Evolutionary conservation across 1,140 invertebrate genomes (phyloP), one percentile per base, ranked within the genome.

Genomic region (Steinernema feltiae): DNA sequence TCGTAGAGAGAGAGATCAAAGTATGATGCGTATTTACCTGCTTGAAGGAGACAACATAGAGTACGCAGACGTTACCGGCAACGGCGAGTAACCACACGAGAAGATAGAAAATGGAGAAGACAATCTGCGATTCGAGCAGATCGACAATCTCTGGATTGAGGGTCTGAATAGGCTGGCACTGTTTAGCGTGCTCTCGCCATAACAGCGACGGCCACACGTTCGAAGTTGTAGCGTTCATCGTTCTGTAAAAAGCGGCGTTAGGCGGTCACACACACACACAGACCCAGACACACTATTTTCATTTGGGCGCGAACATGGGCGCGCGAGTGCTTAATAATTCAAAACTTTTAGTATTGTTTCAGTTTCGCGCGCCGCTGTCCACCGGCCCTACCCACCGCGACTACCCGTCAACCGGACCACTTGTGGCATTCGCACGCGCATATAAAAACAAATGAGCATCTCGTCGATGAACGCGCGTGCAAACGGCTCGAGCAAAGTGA

Each of bases 11-110:
- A 77, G 21, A 30, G n/a, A n/a, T n/a, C n/a, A n/a, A n/a, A n/a
- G n/a, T n/a, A n/a, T n/a, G 7, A 71, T 75, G 15, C 12, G 7
- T 78, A 70, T 70, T 79, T 71, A 86, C 85, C 77, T 85, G 83
- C 74, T 86, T 85, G 27, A 86, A 80, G 17, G 81, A 74, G 32
- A 85, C 84, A 7, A 85, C 81, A 75, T 85, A 85, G 12, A 85
- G 75, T 18, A 85, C 84, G 30, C 78, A 78, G 30, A 84, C 69
- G 74, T 85, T 85, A 30, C 84, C 84, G 18, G 79, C 73, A 48
- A 86, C 75, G 29, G 85, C 84, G 30, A 70, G 53, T 0, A 84
- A 74, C 84, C 84, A 85, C 31, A 85, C 78, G 27, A 85, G 30
- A n/a, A 80, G 75, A 76, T 85, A 85, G 0, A 85, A 72, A 29